phyloP scores from a whole-genome alignment of 2,113 vertebrate genomes.

The Oncorhynchus nerka region DNA sequence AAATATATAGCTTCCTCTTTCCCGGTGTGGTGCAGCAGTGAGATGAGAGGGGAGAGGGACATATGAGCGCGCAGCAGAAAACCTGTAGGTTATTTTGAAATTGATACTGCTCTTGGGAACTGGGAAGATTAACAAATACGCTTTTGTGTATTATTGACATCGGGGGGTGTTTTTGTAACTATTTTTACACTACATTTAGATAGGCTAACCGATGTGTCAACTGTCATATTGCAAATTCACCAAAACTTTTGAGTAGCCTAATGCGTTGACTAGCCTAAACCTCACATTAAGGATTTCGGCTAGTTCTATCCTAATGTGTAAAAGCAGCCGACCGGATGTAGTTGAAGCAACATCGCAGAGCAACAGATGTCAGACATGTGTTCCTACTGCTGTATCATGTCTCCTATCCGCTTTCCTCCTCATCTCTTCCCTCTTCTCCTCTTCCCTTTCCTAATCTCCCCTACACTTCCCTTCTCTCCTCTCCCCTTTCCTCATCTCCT shows the following conservation, averaged over 20 bases:
- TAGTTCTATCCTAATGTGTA: too few relatives aligned
- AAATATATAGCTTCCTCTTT: slow-evolving; percentile 3
- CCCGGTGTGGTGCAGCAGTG: slow-evolving; percentile 13
- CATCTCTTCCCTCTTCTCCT: background rate
- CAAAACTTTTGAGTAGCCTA: too few relatives aligned
- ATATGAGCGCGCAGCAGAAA: background rate
- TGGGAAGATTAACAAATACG: background rate
- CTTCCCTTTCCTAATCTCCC: background rate
- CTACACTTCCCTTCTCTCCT: too few relatives aligned
- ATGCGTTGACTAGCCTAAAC: too few relatives aligned
- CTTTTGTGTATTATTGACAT: too few relatives aligned
- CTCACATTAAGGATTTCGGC: too few relatives aligned
- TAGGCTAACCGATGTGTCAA: too few relatives aligned
- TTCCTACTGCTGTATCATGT: slow-evolving; percentile 7
- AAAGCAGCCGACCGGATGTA: too few relatives aligned
- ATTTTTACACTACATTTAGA: too few relatives aligned
- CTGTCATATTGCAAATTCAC: too few relatives aligned
- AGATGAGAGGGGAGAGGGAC: background rate
- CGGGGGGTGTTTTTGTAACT: too few relatives aligned
- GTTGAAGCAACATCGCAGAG: slow-evolving; percentile 28
- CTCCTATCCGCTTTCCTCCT: background rate
- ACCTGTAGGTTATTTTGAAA: background rate
- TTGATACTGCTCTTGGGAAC: background rate
- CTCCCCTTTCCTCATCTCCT: background rate
- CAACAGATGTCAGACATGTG: slow-evolving; percentile 74